These are phyloP conservation scores for Enteromius anoplus DNA, from an alignment of 2,797 vertebrate species.

Conservation along the genomic window DNA sequence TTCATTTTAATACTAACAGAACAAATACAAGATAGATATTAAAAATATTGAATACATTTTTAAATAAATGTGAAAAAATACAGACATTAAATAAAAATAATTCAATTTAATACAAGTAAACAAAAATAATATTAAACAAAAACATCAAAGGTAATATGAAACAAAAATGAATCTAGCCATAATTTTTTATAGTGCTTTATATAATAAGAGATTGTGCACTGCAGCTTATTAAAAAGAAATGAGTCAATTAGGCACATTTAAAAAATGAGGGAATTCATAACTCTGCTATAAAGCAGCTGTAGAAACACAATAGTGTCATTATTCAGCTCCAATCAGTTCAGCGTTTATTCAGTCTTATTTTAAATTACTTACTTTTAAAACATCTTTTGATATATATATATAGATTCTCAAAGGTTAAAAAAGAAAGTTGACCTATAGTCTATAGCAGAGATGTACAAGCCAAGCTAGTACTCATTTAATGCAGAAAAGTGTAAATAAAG, in stretches of 20 bases:
- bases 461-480: background rate
- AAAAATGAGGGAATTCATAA: background rate
- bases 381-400: background rate
- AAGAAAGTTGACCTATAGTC: background rate
- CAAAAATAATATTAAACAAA: background rate
- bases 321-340: background rate
- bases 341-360: background rate
- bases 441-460: background rate
- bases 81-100: background rate
- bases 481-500: background rate
- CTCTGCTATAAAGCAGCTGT: background rate
- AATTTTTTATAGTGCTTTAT: background rate
- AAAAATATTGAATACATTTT: background rate
- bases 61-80: background rate
- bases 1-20: background rate
- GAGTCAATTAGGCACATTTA: background rate
- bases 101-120: background rate
- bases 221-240: background rate
- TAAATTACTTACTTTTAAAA: background rate
- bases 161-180: background rate
- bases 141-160: background rate
- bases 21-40: background rate
- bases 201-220: background rate
- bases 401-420: background rate
- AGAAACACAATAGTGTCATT: background rate